Conservation (phyloP, 1,140 invertebrate species). For the Coptotermes formosanus region DNA sequence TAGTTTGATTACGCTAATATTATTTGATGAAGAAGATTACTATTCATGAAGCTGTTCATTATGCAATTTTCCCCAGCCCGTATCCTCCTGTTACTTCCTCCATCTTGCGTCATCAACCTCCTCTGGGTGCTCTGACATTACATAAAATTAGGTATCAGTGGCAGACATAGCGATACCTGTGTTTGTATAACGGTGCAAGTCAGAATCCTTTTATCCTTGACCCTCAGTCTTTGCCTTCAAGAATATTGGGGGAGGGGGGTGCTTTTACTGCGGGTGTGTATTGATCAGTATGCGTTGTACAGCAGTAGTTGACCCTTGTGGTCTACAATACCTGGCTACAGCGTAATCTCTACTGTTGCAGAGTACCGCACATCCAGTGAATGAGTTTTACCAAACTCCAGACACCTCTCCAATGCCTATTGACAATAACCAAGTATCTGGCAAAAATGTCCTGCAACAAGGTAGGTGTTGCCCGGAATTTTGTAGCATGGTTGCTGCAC, state of each 20-base stretch:
- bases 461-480: not conserved
- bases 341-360: constrained; percentile 41
- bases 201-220: not conserved
- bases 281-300: not conserved
- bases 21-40: too few relatives aligned
- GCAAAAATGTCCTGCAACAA: not conserved
- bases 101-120: too few relatives aligned
- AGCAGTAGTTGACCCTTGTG: not conserved
- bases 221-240: not conserved
- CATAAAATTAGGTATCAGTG: not conserved
- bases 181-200: not conserved
- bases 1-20: too few relatives aligned
- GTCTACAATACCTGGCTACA: not conserved
- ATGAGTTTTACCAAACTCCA: constrained; percentile 73
- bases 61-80: too few relatives aligned
- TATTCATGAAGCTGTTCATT: too few relatives aligned
- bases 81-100: too few relatives aligned
- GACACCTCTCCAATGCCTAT: constrained; percentile 35
- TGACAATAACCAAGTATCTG: not conserved
- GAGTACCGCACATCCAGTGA: constrained; percentile 86
- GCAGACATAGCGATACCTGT: not conserved
- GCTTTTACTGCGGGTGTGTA: not conserved
- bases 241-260: not conserved
- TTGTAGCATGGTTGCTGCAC: too few relatives aligned
- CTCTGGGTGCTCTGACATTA: not conserved